Conservation (phyloP, 1,140 invertebrate genomes). For the Drosophila lowei region DNA sequence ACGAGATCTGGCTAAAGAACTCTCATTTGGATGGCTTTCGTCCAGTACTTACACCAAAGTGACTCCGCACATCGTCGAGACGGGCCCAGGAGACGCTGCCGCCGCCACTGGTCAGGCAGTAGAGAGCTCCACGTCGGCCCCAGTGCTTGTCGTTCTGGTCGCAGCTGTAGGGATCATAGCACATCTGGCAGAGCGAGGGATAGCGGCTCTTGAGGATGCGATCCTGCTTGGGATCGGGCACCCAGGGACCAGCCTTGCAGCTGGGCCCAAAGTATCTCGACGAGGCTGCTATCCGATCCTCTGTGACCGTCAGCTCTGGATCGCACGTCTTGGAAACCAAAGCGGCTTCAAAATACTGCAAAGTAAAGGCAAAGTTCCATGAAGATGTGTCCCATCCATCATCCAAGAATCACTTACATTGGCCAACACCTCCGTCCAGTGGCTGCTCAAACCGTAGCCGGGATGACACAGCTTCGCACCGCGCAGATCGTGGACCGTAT, state of each 20-base stretch:
- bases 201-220: conserved; percentile 88
- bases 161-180: conserved; percentile 86
- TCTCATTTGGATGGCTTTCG: not conserved
- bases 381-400: not conserved
- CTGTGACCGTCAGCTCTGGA: conserved; percentile 86
- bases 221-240: conserved; percentile 87
- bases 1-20: not conserved
- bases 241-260: conserved; percentile 93
- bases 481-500: conserved; percentile 85
- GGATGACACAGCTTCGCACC: conserved; percentile 90
- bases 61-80: conserved; percentile 85
- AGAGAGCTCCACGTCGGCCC: conserved; percentile 90
- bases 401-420: conserved; percentile 84
- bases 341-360: conserved; percentile 89
- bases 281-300: conserved; percentile 88
- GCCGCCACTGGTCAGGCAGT: conserved; percentile 89
- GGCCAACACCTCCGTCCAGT: conserved; percentile 87
- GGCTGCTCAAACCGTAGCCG: conserved; percentile 86
- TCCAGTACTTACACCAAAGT: conserved; percentile 86
- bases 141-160: conserved; percentile 90
- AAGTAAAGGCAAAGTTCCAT: not conserved
- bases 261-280: conserved; percentile 88
- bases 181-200: conserved; percentile 88
- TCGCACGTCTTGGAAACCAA: conserved; percentile 88
- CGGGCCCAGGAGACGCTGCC: conserved; percentile 93